These are phyloP conservation scores for Cavia aperea DNA, from an alignment of 2,113 vertebrate species.

Conservation along the genomic window DNA sequence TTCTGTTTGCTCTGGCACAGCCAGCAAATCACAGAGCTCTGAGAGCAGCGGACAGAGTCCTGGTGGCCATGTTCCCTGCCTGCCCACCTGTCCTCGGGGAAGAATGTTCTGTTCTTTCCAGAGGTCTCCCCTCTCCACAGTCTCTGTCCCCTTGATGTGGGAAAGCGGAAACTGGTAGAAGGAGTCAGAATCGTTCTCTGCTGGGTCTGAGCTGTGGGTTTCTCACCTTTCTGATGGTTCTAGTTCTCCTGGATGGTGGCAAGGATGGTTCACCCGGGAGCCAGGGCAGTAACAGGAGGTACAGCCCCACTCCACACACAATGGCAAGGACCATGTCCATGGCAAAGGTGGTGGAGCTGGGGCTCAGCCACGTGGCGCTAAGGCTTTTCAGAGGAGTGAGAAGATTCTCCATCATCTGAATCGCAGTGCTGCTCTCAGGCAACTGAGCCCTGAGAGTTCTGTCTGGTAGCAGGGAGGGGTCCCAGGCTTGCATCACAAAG, in stretches of 20 bases:
- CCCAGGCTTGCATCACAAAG: background rate
- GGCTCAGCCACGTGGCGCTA: background rate
- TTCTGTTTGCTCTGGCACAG: too few relatives aligned
- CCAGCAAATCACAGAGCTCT: too few relatives aligned
- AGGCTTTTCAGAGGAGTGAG: background rate
- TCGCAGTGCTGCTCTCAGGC: background rate
- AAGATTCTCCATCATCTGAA: background rate
- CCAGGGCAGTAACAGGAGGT: too few relatives aligned
- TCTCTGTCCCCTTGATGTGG: background rate
- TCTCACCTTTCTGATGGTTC: too few relatives aligned
- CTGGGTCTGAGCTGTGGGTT: too few relatives aligned
- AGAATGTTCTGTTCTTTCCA: background rate
- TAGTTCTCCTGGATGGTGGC: too few relatives aligned
- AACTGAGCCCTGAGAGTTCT: background rate
- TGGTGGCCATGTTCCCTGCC: background rate
- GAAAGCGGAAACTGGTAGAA: background rate
- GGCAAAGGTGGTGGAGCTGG: background rate
- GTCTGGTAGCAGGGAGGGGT: background rate
- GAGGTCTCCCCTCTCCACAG: background rate
- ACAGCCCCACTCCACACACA: too few relatives aligned
- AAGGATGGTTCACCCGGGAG: too few relatives aligned
- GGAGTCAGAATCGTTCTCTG: too few relatives aligned
- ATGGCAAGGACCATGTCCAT: too few relatives aligned
- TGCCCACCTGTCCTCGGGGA: background rate
- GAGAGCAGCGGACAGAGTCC: background rate